Percentiles rank a stretch among this genome's conserved stretches.
Evolutionary conservation across 2,113 vertebrate species (phyloP).

Genomic region (Etheostoma spectabile): DNA sequence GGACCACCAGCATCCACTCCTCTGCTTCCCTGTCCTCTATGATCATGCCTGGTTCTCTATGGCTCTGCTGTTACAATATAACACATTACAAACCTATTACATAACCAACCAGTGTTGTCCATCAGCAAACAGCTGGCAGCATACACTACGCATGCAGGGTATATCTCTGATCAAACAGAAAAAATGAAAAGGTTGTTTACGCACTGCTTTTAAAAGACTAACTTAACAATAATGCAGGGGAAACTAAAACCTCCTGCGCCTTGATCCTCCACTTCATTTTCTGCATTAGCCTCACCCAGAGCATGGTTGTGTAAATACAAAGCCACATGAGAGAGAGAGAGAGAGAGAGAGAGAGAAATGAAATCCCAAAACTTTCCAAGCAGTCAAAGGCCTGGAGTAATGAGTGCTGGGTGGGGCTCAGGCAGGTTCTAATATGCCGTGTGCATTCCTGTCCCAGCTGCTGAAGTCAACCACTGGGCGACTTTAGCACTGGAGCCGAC

Average conservation of each 20-base stretch:
- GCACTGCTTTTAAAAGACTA: not conserved
- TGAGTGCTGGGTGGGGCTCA: constrained; percentile 51
- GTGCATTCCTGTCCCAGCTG: constrained; percentile 68
- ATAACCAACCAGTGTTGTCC: not conserved
- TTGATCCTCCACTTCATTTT: not conserved
- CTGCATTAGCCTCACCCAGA: not conserved
- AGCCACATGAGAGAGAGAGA: not conserved
- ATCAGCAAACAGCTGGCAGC: constrained; percentile 4
- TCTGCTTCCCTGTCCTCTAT: not conserved
- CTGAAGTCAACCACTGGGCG: not conserved
- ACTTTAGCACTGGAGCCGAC: constrained; percentile 14
- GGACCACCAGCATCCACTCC: not conserved
- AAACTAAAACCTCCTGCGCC: constrained; percentile 30
- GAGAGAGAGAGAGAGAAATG: not conserved
- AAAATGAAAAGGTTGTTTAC: not conserved
- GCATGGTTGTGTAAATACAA: constrained; percentile 21
- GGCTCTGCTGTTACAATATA: not conserved
- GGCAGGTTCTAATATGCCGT: constrained; percentile 70
- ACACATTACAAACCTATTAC: not conserved
- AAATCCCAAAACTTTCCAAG: not conserved
- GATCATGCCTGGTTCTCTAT: not conserved
- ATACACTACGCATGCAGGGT: not conserved
- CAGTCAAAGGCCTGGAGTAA: constrained; percentile 20
- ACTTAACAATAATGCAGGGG: constrained; percentile 11
- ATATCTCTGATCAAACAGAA: not conserved